Evolutionary conservation across 2,113 vertebrate species (phyloP).

Genomic region (Tragelaphus imberbis): DNA sequence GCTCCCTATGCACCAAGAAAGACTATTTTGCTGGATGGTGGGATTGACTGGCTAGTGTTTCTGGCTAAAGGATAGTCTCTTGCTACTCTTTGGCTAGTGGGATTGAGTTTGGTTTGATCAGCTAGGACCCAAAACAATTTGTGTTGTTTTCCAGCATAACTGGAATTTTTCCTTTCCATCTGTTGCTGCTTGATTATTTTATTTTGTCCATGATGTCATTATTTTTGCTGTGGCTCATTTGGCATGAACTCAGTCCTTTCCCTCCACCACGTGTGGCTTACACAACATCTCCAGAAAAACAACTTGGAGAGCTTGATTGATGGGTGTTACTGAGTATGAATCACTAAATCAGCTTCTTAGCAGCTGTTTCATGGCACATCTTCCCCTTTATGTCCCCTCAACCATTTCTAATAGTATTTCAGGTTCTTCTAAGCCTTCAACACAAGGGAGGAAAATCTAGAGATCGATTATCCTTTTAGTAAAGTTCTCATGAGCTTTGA

Average conservation of each 20-base stretch:
- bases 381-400: neutral
- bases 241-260: neutral
- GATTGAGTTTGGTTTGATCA: slow-evolving; percentile 13
- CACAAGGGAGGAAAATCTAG: neutral
- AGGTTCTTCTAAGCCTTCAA: neutral
- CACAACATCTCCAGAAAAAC: neutral
- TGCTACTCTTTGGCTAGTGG: neutral
- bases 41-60: neutral
- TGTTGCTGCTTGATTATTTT: slow-evolving; percentile 33
- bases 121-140: slow-evolving; percentile 6
- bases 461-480: neutral
- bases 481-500: neutral
- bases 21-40: neutral
- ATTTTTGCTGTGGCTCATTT: neutral
- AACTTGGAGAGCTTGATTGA: neutral
- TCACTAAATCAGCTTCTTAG: neutral
- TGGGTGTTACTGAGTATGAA: neutral
- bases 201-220: slow-evolving; percentile 12
- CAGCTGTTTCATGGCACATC: neutral
- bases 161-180: slow-evolving; percentile 45
- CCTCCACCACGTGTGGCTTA: neutral
- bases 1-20: neutral
- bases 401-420: neutral
- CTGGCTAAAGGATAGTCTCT: neutral
- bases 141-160: neutral